A percentile compares a stretch with the other conserved stretches of the same genome.
These are phyloP conservation scores for Doryteuthis pealeii DNA, from an alignment of 1,140 invertebrate genomes.

Conservation along the genomic window DNA sequence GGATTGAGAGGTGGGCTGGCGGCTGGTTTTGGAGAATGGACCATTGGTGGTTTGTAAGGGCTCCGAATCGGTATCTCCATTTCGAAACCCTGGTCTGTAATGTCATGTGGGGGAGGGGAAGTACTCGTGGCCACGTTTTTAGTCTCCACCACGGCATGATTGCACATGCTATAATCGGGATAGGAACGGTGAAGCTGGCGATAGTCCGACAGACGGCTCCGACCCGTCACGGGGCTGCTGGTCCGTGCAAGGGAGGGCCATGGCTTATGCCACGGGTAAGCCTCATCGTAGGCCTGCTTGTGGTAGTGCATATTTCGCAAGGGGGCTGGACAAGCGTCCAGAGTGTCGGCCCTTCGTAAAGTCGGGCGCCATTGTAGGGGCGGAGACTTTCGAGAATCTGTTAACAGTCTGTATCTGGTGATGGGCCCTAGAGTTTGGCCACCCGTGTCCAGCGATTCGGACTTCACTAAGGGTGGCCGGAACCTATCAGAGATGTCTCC, in stretches of 20 bases:
- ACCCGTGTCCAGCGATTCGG: not conserved
- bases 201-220: not conserved
- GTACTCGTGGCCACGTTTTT: conserved; percentile 3
- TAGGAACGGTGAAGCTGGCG: not conserved
- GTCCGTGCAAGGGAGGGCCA: not conserved
- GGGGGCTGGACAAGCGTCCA: not conserved
- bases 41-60: not conserved
- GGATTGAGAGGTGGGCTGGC: not conserved
- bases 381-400: not conserved
- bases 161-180: not conserved
- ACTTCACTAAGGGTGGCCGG: not conserved
- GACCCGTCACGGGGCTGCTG: not conserved
- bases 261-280: not conserved
- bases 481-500: not conserved
- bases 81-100: not conserved
- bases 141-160: not conserved
- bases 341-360: not conserved
- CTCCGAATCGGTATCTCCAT: not conserved
- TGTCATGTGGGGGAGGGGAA: not conserved
- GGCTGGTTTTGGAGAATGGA: not conserved
- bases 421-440: not conserved
- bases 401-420: not conserved
- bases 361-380: not conserved
- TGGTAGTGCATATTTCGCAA: not conserved
- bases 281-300: not conserved